A percentile compares a stretch with the other conserved stretches of the same genome.
Conservation (phyloP, 2,888 invertebrate genomes). For the Hedya salicella region DNA sequence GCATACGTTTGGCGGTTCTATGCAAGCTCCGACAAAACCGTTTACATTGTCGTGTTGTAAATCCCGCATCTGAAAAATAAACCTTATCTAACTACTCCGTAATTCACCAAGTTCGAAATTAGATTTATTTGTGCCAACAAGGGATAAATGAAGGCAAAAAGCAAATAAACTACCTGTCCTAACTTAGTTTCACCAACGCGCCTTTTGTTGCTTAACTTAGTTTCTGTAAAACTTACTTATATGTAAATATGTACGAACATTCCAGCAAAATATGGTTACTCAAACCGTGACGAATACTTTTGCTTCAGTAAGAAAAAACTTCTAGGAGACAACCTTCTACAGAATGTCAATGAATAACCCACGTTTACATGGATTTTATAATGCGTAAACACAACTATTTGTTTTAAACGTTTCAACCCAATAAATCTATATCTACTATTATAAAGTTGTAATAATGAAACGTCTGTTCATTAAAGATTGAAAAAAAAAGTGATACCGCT, state of each 20-base stretch:
- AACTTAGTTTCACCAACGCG: slow-evolving; percentile 13
- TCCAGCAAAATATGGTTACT: background rate
- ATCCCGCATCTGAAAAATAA: slow-evolving; percentile 90
- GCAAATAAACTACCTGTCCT: slow-evolving; percentile 22
- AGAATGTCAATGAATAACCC: too few relatives aligned
- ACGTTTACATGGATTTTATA: too few relatives aligned
- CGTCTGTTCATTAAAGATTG: too few relatives aligned
- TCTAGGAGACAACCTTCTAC: background rate
- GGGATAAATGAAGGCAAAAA: slow-evolving; percentile 8
- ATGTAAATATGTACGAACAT: background rate
- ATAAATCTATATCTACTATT: too few relatives aligned
- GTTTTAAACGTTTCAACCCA: too few relatives aligned
- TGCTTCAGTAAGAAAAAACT: background rate
- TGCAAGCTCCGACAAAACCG: slow-evolving; percentile 96
- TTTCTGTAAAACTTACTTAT: background rate
- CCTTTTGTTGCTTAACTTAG: background rate
- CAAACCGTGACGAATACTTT: background rate
- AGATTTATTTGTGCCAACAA: slow-evolving; percentile 13
- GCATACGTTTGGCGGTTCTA: slow-evolving; percentile 95
- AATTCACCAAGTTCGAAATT: slow-evolving; percentile 14
- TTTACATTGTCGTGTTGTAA: slow-evolving; percentile 96
- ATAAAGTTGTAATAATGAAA: too few relatives aligned
- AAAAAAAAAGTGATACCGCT: too few relatives aligned
- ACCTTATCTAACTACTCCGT: background rate
- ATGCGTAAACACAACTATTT: too few relatives aligned